Conservation (phyloP, 2,888 invertebrate genomes). For the Meiosimyza decipiens region DNA sequence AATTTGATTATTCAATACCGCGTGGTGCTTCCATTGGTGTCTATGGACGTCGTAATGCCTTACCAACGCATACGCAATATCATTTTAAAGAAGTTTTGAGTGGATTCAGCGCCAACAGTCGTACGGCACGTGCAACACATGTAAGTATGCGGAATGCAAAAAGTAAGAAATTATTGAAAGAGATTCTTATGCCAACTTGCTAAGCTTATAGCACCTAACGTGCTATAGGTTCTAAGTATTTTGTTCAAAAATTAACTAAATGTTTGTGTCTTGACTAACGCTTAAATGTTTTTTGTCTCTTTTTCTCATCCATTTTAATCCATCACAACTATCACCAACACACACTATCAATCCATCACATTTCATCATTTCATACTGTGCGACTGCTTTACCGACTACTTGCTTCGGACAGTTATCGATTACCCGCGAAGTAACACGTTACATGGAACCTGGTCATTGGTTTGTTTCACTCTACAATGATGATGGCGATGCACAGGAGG, state of each 20-base stretch:
- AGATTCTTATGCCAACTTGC: too few relatives aligned
- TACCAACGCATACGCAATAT: constrained; percentile 96
- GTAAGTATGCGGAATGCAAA: constrained; percentile 72
- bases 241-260: too few relatives aligned
- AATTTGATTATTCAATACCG: constrained; percentile 93
- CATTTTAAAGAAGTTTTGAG: constrained; percentile 94
- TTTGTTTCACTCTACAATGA: constrained; percentile 96
- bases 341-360: not conserved
- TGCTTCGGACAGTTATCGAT: constrained; percentile 74
- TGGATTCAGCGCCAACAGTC: constrained; percentile 88
- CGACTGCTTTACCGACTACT: not conserved
- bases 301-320: constrained; percentile 25
- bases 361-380: too few relatives aligned
- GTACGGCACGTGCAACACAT: constrained; percentile 85
- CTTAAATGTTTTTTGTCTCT: constrained; percentile 33
- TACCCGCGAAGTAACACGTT: constrained; percentile 92
- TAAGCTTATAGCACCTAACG: too few relatives aligned
- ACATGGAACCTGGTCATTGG: constrained; percentile 97
- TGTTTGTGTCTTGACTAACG: constrained; percentile 23
- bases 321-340: constrained; percentile 19
- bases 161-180: too few relatives aligned
- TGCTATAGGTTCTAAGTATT: too few relatives aligned
- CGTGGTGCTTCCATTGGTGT: constrained; percentile 93
- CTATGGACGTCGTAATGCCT: constrained; percentile 91
- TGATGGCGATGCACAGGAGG: constrained; percentile 89